Conservation (phyloP, 2,113 vertebrate genomes). For the Pterocles burchelli region DNA sequence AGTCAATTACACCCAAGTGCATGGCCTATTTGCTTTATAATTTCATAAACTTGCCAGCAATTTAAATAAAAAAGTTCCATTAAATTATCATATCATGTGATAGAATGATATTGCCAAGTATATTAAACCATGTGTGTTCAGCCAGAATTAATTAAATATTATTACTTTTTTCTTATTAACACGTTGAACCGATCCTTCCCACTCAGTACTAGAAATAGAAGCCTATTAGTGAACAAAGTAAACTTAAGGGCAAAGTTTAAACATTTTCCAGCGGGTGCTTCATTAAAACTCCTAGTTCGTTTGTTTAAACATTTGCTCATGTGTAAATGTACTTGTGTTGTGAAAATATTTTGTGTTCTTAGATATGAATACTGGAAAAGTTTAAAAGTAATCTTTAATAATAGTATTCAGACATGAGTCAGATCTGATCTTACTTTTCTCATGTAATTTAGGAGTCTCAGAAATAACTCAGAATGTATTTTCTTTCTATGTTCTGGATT, state of each 20-base stretch:
- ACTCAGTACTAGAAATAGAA: conserved; percentile 80
- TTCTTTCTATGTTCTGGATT: not conserved
- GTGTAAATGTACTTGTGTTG: conserved; percentile 81
- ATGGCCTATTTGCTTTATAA: conserved; percentile 89
- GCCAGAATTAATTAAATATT: conserved; percentile 89
- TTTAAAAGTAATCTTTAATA: conserved; percentile 70
- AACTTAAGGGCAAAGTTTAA: conserved; percentile 85
- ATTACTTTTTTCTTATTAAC: conserved; percentile 89
- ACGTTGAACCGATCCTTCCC: conserved; percentile 81
- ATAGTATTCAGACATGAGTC: conserved; percentile 54
- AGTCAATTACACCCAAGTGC: conserved; percentile 88
- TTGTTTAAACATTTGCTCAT: conserved; percentile 86
- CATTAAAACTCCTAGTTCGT: conserved; percentile 81
- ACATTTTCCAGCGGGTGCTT: conserved; percentile 80
- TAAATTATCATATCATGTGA: conserved; percentile 88
- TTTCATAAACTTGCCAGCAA: conserved; percentile 90
- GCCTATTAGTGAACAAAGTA: conserved; percentile 82
- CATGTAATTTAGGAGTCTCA: not conserved
- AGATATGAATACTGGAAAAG: conserved; percentile 74
- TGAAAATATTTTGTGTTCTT: conserved; percentile 83
- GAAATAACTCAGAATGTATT: not conserved
- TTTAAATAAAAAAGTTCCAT: conserved; percentile 90
- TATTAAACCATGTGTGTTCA: conserved; percentile 88
- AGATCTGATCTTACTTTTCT: conserved; percentile 9
- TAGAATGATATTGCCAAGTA: conserved; percentile 87